Conservation (phyloP, 1,140 invertebrate genomes). For the Psilanteris sp. region DNA sequence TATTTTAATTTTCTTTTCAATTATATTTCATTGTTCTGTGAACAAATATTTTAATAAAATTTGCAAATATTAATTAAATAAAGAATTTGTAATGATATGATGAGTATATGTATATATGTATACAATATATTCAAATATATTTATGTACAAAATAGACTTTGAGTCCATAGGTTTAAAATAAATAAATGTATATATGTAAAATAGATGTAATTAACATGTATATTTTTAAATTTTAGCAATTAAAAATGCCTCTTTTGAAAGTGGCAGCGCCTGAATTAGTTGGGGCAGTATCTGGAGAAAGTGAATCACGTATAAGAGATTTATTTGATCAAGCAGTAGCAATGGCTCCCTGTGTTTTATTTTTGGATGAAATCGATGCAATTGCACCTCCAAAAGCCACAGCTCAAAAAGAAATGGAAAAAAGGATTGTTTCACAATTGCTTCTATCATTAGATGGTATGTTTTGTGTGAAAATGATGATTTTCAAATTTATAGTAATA, state of each 20-base stretch:
- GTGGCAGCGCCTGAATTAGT: conserved; percentile 94
- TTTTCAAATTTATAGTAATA: too few relatives aligned
- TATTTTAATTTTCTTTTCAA: too few relatives aligned
- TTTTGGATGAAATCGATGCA: conserved; percentile 96
- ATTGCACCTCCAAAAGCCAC: conserved; percentile 92
- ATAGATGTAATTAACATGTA: too few relatives aligned
- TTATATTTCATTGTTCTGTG: too few relatives aligned
- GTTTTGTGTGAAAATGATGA: neutral
- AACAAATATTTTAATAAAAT: too few relatives aligned
- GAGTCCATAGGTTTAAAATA: too few relatives aligned
- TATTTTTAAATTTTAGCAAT: conserved; percentile 71
- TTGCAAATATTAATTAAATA: too few relatives aligned
- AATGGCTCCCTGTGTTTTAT: conserved; percentile 90
- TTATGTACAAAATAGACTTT: too few relatives aligned
- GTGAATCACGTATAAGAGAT: conserved; percentile 94
- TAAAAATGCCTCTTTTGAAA: conserved; percentile 88
- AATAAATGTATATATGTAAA: too few relatives aligned
- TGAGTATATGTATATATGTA: too few relatives aligned
- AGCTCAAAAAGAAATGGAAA: conserved; percentile 96
- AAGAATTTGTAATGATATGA: too few relatives aligned
- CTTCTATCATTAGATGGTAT: conserved; percentile 51
- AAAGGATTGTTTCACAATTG: conserved; percentile 95
- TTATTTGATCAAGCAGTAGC: conserved; percentile 91
- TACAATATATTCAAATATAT: too few relatives aligned
- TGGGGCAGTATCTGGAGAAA: conserved; percentile 97